Conservation (phyloP, 2,888 invertebrate genomes). For the Rambutsinella grinnellia region DNA sequence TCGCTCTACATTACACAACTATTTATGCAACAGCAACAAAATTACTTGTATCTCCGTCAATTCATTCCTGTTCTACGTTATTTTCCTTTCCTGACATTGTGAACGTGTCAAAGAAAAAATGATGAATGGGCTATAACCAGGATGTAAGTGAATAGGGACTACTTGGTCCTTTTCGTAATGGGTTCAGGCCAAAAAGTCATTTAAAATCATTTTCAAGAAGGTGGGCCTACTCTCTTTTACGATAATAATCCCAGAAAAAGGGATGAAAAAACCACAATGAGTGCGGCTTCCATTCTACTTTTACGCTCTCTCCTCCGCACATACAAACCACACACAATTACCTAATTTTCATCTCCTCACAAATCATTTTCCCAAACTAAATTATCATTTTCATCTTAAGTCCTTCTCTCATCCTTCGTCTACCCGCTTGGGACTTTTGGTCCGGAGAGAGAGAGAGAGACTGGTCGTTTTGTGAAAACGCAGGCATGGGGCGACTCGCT, state of each 20-base stretch:
- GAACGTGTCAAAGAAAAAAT: constrained; percentile 62
- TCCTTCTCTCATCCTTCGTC: constrained; percentile 64
- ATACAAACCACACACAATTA: constrained; percentile 62
- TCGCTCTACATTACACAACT: constrained; percentile 6
- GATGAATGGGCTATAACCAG: constrained; percentile 60
- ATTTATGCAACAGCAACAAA: neutral
- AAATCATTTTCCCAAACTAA: constrained; percentile 63
- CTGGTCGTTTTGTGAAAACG: no score
- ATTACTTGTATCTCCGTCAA: neutral
- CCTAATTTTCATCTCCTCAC: constrained; percentile 67
- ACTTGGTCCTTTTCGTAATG: no score
- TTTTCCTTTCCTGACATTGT: constrained; percentile 26
- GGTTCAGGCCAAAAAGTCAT: constrained; percentile 59
- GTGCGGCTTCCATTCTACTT: constrained; percentile 48
- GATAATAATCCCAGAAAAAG: no score
- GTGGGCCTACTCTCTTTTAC: constrained; percentile 20
- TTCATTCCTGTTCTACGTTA: constrained; percentile 15
- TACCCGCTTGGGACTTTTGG: no score
- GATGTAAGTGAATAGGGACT: constrained; percentile 50
- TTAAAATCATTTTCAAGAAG: no score
- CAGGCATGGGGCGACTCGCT: neutral
- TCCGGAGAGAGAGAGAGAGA: no score
- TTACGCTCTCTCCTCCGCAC: no score
- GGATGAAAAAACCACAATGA: constrained; percentile 63
- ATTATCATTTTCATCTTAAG: constrained; percentile 49